Conservation (phyloP, 2,888 invertebrate species). For the Morinoia aosen region DNA sequence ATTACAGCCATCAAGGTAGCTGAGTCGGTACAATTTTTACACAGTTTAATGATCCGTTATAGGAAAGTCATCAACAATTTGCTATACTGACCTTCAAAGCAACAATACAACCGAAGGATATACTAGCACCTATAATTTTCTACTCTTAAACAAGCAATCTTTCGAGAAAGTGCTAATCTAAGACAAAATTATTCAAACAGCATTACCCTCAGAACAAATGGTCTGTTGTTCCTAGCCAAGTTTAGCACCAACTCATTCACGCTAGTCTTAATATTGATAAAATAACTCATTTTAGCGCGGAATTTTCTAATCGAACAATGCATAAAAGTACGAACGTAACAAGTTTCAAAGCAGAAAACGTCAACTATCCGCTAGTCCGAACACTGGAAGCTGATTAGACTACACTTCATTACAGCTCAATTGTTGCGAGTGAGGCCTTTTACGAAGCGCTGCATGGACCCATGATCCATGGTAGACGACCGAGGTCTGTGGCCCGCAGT, state of each 20-base stretch:
- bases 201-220: too few relatives aligned
- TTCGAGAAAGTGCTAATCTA: background rate
- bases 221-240: background rate
- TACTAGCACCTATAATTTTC: background rate
- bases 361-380: background rate
- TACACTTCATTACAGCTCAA: background rate
- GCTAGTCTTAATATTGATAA: background rate
- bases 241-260: background rate
- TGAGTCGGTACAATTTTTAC: background rate
- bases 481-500: slow-evolving; percentile 38
- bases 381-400: background rate
- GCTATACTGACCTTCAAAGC: background rate
- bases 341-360: background rate
- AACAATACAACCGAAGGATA: background rate
- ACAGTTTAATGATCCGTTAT: background rate
- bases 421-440: slow-evolving; percentile 44
- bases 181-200: background rate
- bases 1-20: background rate
- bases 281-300: background rate
- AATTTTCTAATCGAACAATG: background rate
- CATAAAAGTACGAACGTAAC: background rate
- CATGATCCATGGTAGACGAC: slow-evolving; percentile 55
- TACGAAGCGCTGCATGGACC: slow-evolving; percentile 56
- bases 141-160: background rate
- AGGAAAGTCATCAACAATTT: background rate